phyloP scores from a whole-genome alignment of 2,113 vertebrate species.

The Calidris pugnax region DNA sequence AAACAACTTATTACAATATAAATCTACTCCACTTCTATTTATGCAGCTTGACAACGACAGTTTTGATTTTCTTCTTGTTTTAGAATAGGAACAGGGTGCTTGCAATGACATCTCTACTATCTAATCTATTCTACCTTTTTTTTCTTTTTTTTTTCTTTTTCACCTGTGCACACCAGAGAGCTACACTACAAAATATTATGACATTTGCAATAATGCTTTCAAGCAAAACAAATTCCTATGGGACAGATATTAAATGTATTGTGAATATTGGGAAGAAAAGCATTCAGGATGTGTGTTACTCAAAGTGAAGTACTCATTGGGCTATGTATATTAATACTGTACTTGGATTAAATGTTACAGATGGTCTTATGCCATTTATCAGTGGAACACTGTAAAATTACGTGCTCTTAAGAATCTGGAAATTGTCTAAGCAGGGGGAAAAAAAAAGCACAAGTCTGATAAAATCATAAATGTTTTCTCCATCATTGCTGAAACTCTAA shows the following conservation, averaged over 20 bases:
- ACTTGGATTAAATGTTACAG: slow-evolving; percentile 60
- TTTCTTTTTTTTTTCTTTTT: background rate
- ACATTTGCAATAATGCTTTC: slow-evolving; percentile 63
- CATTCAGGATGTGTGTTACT: background rate
- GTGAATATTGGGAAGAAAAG: slow-evolving; percentile 55
- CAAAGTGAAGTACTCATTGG: background rate
- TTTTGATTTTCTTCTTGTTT: slow-evolving; percentile 40
- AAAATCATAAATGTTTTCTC: slow-evolving; percentile 76
- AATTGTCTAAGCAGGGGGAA: slow-evolving; percentile 52
- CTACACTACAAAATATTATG: slow-evolving; percentile 51
- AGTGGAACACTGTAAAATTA: slow-evolving; percentile 58
- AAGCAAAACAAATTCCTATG: slow-evolving; percentile 42
- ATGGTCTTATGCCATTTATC: slow-evolving; percentile 60
- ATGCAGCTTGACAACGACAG: background rate
- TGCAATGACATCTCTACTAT: slow-evolving; percentile 23
- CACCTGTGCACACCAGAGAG: slow-evolving; percentile 2
- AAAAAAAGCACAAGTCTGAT: slow-evolving; percentile 46
- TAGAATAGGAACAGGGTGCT: background rate
- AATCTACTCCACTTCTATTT: slow-evolving; percentile 10
- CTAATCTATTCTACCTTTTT: background rate
- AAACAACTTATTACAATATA: slow-evolving; percentile 11
- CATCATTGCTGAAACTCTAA: slow-evolving; percentile 74
- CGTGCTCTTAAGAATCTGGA: slow-evolving; percentile 55
- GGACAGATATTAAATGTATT: slow-evolving; percentile 41
- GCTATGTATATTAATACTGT: background rate